Evolutionary conservation across 2,797 vertebrate genomes (phyloP).

Genomic region (Adelosebastes latens): DNA sequence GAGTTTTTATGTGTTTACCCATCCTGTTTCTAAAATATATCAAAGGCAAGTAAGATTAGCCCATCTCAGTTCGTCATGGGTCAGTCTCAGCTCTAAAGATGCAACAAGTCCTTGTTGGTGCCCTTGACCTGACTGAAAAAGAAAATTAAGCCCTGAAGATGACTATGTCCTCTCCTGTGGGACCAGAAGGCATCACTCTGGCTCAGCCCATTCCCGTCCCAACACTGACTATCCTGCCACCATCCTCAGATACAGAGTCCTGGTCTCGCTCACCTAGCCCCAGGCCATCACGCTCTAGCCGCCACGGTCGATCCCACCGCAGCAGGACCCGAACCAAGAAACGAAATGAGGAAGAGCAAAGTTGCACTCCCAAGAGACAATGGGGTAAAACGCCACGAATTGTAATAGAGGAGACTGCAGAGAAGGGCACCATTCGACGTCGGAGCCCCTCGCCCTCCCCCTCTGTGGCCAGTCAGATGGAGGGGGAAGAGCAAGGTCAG

Average conservation of each 20-base stretch:
- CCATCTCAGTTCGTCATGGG: background rate
- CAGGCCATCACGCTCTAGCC: conserved; percentile 42
- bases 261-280: conserved; percentile 84
- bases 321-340: conserved; percentile 62
- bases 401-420: conserved; percentile 2
- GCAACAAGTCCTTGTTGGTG: background rate
- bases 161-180: conserved; percentile 65
- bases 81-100: conserved; percentile 4
- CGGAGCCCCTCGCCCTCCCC: conserved; percentile 48
- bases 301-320: conserved; percentile 44
- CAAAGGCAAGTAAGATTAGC: background rate
- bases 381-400: conserved; percentile 24
- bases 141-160: conserved; percentile 33
- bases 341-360: conserved; percentile 35
- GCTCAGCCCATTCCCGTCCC: conserved; percentile 73
- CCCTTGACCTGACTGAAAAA: background rate
- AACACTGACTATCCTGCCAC: conserved; percentile 78
- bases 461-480: conserved; percentile 56
- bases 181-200: conserved; percentile 44
- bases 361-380: conserved; percentile 12
- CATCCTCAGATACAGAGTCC: conserved; percentile 83
- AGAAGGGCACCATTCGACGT: background rate
- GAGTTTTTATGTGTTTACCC: background rate
- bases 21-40: conserved; percentile 10
- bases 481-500: conserved; percentile 34